Conservation (phyloP, 2,113 vertebrate species). For the Lota lota region DNA sequence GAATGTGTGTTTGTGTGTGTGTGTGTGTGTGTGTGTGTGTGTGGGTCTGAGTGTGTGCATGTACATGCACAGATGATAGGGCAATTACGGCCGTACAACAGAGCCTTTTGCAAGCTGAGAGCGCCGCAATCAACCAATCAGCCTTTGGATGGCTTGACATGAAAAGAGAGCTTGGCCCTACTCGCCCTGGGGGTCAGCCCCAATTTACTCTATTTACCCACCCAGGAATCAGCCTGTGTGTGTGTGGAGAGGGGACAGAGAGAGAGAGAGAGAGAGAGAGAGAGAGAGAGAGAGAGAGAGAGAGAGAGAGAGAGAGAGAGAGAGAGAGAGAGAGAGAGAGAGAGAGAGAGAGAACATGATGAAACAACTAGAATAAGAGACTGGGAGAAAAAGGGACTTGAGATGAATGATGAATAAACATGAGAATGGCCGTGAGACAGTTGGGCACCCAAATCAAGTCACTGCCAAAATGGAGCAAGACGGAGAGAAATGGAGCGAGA, state of each 20-base stretch:
- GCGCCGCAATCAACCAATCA: constrained; percentile 85
- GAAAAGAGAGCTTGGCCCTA: constrained; percentile 70
- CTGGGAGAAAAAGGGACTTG: constrained; percentile 19
- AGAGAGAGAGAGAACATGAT: constrained; percentile 15
- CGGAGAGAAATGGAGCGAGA: constrained; percentile 9
- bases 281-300: constrained; percentile 18
- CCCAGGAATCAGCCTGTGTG: constrained; percentile 61
- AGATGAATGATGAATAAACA: constrained; percentile 60
- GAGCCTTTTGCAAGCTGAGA: constrained; percentile 85
- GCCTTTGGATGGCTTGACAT: constrained; percentile 84
- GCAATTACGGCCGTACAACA: constrained; percentile 84
- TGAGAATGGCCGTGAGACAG: constrained; percentile 40
- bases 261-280: constrained; percentile 29
- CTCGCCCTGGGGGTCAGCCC: constrained; percentile 69
- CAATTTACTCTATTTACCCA: constrained; percentile 78
- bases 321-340: constrained; percentile 2
- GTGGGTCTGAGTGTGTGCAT: constrained; percentile 6
- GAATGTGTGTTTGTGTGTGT: constrained; percentile 75
- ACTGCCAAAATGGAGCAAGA: background rate
- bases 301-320: constrained; percentile 13
- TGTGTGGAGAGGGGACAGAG: constrained; percentile 7
- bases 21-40: constrained; percentile 12
- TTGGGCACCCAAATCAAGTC: constrained; percentile 23
- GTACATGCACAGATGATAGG: constrained; percentile 60
- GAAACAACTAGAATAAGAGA: constrained; percentile 18